Percentiles rank a stretch among this genome's conserved stretches.
Evolutionary conservation across 2,113 vertebrate genomes (phyloP).

Genomic region (Pangasianodon hypophthalmus): DNA sequence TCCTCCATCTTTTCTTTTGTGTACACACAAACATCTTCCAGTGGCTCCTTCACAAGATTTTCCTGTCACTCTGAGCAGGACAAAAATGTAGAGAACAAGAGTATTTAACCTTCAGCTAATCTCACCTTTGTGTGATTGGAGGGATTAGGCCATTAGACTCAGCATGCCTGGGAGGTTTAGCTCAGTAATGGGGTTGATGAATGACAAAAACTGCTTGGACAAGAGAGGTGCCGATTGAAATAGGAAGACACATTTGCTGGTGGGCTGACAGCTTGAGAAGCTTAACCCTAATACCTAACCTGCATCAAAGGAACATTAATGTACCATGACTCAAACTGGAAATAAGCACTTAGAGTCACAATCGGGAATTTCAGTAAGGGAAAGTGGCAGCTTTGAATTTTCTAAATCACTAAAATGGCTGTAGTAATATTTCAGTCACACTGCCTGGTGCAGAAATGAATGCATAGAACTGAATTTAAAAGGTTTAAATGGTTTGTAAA

Average conservation of each 20-base stretch:
- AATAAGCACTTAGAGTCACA: constrained; percentile 42
- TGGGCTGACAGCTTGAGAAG: constrained; percentile 54
- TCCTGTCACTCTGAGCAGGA: constrained; percentile 72
- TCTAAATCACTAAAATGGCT: neutral
- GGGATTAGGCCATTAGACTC: constrained; percentile 63
- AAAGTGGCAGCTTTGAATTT: neutral
- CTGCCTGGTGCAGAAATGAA: neutral
- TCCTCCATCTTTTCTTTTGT: constrained; percentile 54
- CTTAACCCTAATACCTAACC: constrained; percentile 53
- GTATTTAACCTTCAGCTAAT: constrained; percentile 74
- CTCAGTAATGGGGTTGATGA: constrained; percentile 53
- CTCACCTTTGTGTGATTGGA: constrained; percentile 71
- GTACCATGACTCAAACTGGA: constrained; percentile 50
- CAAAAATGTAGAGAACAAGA: constrained; percentile 71
- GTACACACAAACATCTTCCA: constrained; percentile 63
- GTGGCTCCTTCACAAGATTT: constrained; percentile 71
- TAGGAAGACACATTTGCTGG: constrained; percentile 42
- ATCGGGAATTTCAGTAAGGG: constrained; percentile 23
- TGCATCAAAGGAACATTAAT: constrained; percentile 54
- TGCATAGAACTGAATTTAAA: neutral
- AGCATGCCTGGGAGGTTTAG: constrained; percentile 55
- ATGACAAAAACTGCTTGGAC: constrained; percentile 48
- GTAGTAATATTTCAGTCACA: neutral
- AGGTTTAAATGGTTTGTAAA: neutral
- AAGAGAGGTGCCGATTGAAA: constrained; percentile 55